A percentile compares a stretch with the other conserved stretches of the same genome.
Conservation (phyloP, 2,113 vertebrate species). For the Peromyscus maniculatus region DNA sequence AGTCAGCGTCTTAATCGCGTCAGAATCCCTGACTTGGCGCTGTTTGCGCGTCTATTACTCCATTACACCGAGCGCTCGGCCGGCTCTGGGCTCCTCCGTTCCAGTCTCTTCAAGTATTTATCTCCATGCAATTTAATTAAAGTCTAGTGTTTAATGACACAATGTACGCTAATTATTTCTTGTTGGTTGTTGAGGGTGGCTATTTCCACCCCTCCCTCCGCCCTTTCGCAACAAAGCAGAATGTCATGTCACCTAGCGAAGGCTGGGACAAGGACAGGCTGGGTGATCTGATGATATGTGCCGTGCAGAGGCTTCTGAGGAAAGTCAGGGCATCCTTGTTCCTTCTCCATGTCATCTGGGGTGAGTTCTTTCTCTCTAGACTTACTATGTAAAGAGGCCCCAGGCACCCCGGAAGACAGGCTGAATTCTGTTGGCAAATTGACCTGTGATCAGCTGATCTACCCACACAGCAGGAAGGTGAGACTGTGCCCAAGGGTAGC, state of each 20-base stretch:
- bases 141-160: slow-evolving; percentile 89
- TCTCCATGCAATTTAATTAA: slow-evolving; percentile 89
- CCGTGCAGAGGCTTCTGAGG: background rate
- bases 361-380: too few relatives aligned
- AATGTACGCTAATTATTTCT: slow-evolving; percentile 88
- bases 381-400: background rate
- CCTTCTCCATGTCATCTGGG: fast-evolving
- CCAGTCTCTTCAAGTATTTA: slow-evolving; percentile 85
- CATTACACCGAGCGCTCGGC: slow-evolving; percentile 76
- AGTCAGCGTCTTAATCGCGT: slow-evolving; percentile 77
- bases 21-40: slow-evolving; percentile 69
- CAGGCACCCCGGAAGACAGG: background rate
- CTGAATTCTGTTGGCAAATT: fast-evolving
- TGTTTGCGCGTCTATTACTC: slow-evolving; percentile 78
- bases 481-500: background rate
- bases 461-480: fast-evolving
- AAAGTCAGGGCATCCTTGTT: background rate
- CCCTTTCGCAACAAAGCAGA: slow-evolving; percentile 66
- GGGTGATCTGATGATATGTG: background rate
- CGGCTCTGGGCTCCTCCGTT: slow-evolving; percentile 74
- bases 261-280: background rate
- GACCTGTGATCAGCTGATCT: background rate
- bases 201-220: background rate
- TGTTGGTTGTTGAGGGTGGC: slow-evolving; percentile 81
- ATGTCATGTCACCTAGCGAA: slow-evolving; percentile 65